These are phyloP conservation scores for Motacilla alba DNA, from an alignment of 2,113 vertebrate species.

Conservation along the genomic window DNA sequence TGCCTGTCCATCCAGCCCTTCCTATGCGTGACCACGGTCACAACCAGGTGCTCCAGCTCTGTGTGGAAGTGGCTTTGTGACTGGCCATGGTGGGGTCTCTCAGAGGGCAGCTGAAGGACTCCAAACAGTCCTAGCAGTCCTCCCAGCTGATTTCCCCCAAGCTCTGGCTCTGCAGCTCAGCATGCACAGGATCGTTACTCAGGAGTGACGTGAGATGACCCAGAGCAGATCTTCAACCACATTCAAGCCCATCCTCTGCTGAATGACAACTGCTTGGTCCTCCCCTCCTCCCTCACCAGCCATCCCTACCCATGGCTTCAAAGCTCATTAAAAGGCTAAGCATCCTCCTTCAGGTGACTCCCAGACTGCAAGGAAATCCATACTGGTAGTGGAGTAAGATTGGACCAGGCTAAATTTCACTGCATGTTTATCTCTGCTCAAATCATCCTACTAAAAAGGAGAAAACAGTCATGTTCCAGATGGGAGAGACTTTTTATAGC, in stretches of 20 bases:
- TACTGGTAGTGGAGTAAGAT: neutral
- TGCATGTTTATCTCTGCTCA: neutral
- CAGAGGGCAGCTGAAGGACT: neutral
- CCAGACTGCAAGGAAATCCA: neutral
- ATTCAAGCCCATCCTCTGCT: neutral
- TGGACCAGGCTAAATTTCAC: neutral
- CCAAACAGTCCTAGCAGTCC: neutral
- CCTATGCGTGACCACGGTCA: accelerated
- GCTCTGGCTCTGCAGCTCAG: neutral
- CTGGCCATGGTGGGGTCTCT: neutral
- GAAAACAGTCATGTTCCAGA: neutral
- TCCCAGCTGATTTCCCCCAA: neutral
- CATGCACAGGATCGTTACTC: neutral
- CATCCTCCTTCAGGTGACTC: neutral
- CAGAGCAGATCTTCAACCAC: neutral
- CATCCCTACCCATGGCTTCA: neutral
- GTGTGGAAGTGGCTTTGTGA: neutral
- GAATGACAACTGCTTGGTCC: neutral
- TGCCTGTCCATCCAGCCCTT: neutral
- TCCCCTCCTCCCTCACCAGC: neutral
- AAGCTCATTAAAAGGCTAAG: neutral
- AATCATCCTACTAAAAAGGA: conserved; percentile 3
- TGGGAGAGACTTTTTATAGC: conserved; percentile 8
- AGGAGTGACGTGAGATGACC: accelerated
- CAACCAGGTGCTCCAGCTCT: neutral